Evolutionary conservation across 2,113 vertebrate genomes (phyloP).

Genomic region (Pungitius pungitius): DNA sequence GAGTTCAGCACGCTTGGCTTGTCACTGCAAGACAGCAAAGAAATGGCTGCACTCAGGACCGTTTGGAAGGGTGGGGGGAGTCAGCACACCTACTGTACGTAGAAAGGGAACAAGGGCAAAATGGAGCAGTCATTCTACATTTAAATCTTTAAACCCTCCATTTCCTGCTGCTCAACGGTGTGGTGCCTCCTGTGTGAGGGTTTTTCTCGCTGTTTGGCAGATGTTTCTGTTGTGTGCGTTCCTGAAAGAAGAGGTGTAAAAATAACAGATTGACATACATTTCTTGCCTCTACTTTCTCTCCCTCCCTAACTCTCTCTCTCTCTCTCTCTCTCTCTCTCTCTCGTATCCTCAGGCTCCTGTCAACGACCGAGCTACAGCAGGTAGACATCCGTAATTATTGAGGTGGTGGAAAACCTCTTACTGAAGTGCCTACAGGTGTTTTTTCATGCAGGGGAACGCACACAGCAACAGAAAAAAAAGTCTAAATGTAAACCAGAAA

Average conservation of each 20-base stretch:
- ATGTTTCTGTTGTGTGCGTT: constrained; percentile 55
- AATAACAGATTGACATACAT: constrained; percentile 54
- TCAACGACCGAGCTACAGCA: constrained; percentile 63
- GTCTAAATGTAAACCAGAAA: neutral
- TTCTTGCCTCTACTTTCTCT: constrained; percentile 28
- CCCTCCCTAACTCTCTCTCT: constrained; percentile 18
- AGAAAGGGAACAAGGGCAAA: constrained; percentile 23
- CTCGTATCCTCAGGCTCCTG: constrained; percentile 60
- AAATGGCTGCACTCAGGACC: constrained; percentile 46
- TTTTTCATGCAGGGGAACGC: constrained; percentile 44
- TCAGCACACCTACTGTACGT: constrained; percentile 51
- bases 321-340: constrained; percentile 29
- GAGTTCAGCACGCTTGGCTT: constrained; percentile 74
- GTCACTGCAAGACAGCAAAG: constrained; percentile 58
- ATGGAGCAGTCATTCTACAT: constrained; percentile 31
- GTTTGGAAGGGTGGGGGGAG: neutral
- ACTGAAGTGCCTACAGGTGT: constrained; percentile 57
- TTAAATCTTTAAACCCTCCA: constrained; percentile 41
- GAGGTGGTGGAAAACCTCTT: constrained; percentile 39
- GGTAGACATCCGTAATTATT: constrained; percentile 67
- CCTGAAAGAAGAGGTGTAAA: constrained; percentile 34
- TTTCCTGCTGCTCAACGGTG: constrained; percentile 22
- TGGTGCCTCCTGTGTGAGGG: neutral
- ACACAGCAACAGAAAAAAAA: constrained; percentile 2
- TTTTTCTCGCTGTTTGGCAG: constrained; percentile 25